Conservation (phyloP, 2,797 vertebrate species). For the Nannoperca australis region DNA sequence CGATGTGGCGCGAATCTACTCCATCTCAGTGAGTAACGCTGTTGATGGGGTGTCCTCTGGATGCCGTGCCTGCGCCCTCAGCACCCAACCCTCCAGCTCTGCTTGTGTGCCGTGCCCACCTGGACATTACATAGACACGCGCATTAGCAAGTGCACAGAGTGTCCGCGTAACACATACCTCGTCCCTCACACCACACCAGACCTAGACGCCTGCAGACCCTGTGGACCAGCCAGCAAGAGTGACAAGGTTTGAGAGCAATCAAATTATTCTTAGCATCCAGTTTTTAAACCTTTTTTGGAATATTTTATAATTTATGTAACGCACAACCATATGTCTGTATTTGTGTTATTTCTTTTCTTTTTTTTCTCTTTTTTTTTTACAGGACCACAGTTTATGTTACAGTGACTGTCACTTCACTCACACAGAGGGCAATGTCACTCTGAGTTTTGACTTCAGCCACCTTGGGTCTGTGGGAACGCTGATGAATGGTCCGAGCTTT, state of each 20-base stretch:
- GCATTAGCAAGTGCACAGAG: constrained; percentile 91
- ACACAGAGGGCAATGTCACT: constrained; percentile 87
- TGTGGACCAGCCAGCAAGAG: constrained; percentile 95
- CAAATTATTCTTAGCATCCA: not conserved
- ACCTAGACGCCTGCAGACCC: constrained; percentile 89
- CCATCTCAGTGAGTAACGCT: constrained; percentile 91
- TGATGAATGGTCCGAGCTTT: constrained; percentile 96
- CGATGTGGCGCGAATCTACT: constrained; percentile 94
- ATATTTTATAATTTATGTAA: not conserved
- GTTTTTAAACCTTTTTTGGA: not conserved
- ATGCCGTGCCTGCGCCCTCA: constrained; percentile 93
- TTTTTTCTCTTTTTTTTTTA: constrained; percentile 13
- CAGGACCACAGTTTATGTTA: constrained; percentile 95
- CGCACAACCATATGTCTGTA: not conserved
- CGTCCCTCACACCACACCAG: constrained; percentile 88
- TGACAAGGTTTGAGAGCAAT: constrained; percentile 82
- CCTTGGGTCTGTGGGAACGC: constrained; percentile 87
- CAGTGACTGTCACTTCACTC: constrained; percentile 91
- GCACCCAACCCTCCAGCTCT: constrained; percentile 86
- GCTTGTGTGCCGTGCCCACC: constrained; percentile 94
- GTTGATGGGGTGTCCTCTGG: constrained; percentile 91
- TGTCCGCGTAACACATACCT: constrained; percentile 93
- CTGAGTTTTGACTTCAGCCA: constrained; percentile 91
- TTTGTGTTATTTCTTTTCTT: not conserved
- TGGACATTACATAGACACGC: constrained; percentile 93